phyloP scores from a whole-genome alignment of 2,888 invertebrate genomes.

The Argyra leucocephala region DNA sequence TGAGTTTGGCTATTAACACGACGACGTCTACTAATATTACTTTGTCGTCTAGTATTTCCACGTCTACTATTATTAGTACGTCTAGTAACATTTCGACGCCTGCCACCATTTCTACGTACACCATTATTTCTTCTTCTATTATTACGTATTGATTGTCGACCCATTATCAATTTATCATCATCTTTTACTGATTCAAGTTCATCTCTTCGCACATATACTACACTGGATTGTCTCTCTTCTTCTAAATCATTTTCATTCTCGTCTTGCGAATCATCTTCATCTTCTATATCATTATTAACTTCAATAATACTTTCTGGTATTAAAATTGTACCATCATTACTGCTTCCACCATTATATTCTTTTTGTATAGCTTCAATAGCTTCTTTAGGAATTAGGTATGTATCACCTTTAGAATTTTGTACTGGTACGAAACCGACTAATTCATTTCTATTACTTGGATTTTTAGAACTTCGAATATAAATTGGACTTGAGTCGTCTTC shows the following conservation, averaged over 20 bases:
- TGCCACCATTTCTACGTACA: not conserved
- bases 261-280: not conserved
- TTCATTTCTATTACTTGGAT: too few relatives aligned
- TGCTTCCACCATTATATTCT: not conserved
- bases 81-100: not conserved
- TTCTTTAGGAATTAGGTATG: conserved; percentile 2
- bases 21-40: not conserved
- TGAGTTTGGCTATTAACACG: too few relatives aligned
- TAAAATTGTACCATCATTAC: not conserved
- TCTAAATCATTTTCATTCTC: not conserved
- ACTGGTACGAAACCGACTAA: conserved; percentile 2
- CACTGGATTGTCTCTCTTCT: not conserved
- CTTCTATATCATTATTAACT: not conserved
- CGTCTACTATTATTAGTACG: not conserved
- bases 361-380: not conserved
- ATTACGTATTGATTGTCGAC: too few relatives aligned
- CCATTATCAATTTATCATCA: not conserved
- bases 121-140: too few relatives aligned
- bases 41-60: not conserved
- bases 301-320: conserved; percentile 7
- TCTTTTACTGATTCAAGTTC: not conserved
- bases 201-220: too few relatives aligned
- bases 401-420: not conserved
- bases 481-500: too few relatives aligned
- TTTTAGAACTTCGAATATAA: too few relatives aligned